Percentiles rank a stretch among this genome's conserved stretches.
Evolutionary conservation across 2,113 vertebrate species (phyloP).

Genomic region (Lota lota): DNA sequence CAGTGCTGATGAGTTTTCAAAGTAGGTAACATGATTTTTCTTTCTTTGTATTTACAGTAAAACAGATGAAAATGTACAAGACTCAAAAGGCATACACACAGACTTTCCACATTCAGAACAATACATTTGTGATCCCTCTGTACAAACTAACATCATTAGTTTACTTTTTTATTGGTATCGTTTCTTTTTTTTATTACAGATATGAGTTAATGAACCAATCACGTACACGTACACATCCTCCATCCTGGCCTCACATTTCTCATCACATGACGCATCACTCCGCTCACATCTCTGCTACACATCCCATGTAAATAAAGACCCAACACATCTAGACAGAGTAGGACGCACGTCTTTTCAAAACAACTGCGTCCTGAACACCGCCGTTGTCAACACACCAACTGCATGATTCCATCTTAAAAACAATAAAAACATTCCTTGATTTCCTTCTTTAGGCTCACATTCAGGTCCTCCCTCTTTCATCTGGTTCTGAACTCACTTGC

Average conservation of each 20-base stretch:
- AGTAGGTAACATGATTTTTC: conserved; percentile 75
- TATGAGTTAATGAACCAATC: conserved; percentile 76
- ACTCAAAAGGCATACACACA: conserved; percentile 83
- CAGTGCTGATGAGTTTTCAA: conserved; percentile 86
- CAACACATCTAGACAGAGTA: conserved; percentile 80
- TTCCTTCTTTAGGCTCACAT: conserved; percentile 84
- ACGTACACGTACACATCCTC: conserved; percentile 70
- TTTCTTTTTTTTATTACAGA: conserved; percentile 73
- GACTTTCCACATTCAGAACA: conserved; percentile 85
- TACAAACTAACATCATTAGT: conserved; percentile 91
- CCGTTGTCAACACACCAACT: conserved; percentile 28
- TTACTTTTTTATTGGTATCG: conserved; percentile 56
- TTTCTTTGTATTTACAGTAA: conserved; percentile 90
- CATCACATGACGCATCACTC: conserved; percentile 79
- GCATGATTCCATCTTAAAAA: conserved; percentile 57
- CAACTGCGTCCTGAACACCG: conserved; percentile 29
- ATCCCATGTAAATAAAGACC: conserved; percentile 73
- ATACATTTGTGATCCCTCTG: conserved; percentile 83
- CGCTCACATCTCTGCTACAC: conserved; percentile 79
- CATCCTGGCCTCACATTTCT: conserved; percentile 79
- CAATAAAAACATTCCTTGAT: conserved; percentile 60
- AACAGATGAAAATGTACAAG: conserved; percentile 92
- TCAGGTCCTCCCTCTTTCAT: conserved; percentile 66
- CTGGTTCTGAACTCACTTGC: conserved; percentile 40
- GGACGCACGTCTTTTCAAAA: conserved; percentile 34